Conservation (phyloP, 1,140 invertebrate genomes). For the Solen grandis region DNA sequence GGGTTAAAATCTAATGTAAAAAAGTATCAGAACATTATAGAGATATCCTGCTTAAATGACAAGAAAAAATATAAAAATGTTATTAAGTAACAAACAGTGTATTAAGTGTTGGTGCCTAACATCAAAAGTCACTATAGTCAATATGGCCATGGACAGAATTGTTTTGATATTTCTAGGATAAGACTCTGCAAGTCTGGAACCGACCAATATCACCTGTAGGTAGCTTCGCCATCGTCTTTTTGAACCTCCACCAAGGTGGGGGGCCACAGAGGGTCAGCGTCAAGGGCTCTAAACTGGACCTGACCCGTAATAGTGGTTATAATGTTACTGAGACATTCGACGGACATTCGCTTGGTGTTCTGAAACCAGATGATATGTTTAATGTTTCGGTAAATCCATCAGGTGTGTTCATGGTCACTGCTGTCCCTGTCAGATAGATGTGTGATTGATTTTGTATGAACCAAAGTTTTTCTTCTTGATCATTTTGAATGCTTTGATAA, state of each 20-base stretch:
- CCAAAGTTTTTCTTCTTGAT: too few species aligned
- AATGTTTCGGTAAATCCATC: slow-evolving; percentile 97
- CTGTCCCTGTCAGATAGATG: too few species aligned
- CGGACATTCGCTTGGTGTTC: slow-evolving; percentile 83
- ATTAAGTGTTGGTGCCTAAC: neutral
- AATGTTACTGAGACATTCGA: slow-evolving; percentile 86
- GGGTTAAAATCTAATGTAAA: neutral
- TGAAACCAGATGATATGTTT: slow-evolving; percentile 92
- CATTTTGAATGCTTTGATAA: too few species aligned
- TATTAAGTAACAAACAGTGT: neutral
- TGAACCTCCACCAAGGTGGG: slow-evolving; percentile 47
- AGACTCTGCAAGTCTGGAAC: slow-evolving; percentile 63
- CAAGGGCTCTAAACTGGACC: slow-evolving; percentile 89
- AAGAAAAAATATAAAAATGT: too few species aligned
- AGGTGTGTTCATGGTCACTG: slow-evolving; percentile 81
- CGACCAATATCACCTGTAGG: slow-evolving; percentile 64
- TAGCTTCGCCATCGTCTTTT: slow-evolving; percentile 62
- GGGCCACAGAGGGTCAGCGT: slow-evolving; percentile 68
- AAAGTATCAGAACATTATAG: too few species aligned
- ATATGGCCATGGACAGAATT: neutral
- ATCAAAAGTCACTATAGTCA: neutral
- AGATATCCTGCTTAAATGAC: too few species aligned
- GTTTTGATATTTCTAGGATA: neutral
- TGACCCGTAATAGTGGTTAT: slow-evolving; percentile 89
- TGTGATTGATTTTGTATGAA: too few species aligned